These are phyloP conservation scores for Esox niger DNA, from an alignment of 2,113 vertebrate genomes.

Conservation along the genomic window DNA sequence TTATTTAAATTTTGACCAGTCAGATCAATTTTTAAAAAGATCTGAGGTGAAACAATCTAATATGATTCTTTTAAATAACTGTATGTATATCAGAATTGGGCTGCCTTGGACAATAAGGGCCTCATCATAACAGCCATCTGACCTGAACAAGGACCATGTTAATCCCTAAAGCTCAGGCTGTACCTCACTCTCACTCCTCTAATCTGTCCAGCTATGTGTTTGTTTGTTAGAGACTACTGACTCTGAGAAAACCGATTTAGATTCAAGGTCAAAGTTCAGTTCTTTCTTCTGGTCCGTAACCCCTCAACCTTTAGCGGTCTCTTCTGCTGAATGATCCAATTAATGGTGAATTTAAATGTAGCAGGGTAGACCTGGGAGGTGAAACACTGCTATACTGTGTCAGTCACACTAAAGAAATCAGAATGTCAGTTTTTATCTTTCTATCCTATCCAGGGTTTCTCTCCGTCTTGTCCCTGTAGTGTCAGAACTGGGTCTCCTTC, in stretches of 20 bases:
- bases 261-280: constrained; percentile 21
- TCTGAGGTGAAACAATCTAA: no score
- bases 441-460: not conserved
- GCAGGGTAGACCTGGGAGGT: no score
- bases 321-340: not conserved
- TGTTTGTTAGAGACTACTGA: constrained; percentile 55
- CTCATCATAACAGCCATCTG: no score
- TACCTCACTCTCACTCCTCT: constrained; percentile 52
- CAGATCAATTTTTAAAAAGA: no score
- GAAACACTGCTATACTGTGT: no score
- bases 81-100: no score
- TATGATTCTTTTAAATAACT: no score
- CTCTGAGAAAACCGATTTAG: constrained; percentile 19
- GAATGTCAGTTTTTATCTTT: not conserved
- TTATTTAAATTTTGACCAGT: no score
- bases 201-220: constrained; percentile 67
- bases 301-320: not conserved
- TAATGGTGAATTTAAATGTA: no score
- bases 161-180: constrained; percentile 65
- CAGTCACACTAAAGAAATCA: no score
- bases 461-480: constrained; percentile 10
- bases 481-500: constrained; percentile 64
- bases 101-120: no score
- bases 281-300: not conserved
- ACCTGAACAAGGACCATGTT: constrained; percentile 19